Evolutionary conservation across 2,113 vertebrate genomes (phyloP), one percentile per base, ranked within the genome.

Genomic region (Prionailurus bengalensis): DNA sequence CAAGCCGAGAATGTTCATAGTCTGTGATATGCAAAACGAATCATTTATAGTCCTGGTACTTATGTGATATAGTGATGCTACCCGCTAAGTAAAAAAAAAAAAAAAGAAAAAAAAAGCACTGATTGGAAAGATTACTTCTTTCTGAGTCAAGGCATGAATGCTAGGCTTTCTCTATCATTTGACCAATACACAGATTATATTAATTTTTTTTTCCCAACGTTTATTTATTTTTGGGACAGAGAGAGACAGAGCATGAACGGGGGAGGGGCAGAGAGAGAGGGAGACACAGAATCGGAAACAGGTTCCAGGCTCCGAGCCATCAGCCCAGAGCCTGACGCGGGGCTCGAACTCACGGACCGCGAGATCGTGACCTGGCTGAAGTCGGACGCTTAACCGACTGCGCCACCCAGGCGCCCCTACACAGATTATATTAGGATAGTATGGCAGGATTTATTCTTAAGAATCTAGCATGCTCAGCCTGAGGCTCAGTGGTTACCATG

Each of bases 1-100:
- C 93, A 98, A 89, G 65, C 4, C 83, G 96, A 97, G 51, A 81
- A 81, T 96, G 80, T 84, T 97, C 97, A 89, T 66, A 96, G 79
- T 53, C 48, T 89, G 33, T 68, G 97, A 80, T 94, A 97, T 65
- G 86, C 97, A 98, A 98, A 98, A 82, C 39, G 94, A 92, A 97
- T 95, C 0, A 94, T 94, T 95, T 97, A 85, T 96, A 94, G 68
- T 96, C 61, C 91, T 95, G 65, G 74, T 66, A 53, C 66, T 92
- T 95, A 89, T 66, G 87, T 94, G 74, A 82, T 84, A 86, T 25
- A 97, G 88, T 71, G 91, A 94, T 29, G 96, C 74, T 74, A 55
- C 48, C 73, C 23, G 19, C 82, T 97, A 95, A 94, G n/a, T 53
- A 89, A 97, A 83, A 2, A 53, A 89, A 97, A 96, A 1, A 42